Percentiles rank a stretch among this genome's conserved stretches.
Evolutionary conservation across 1,140 invertebrate genomes (phyloP).

Genomic region (Drosophila tsacasi): DNA sequence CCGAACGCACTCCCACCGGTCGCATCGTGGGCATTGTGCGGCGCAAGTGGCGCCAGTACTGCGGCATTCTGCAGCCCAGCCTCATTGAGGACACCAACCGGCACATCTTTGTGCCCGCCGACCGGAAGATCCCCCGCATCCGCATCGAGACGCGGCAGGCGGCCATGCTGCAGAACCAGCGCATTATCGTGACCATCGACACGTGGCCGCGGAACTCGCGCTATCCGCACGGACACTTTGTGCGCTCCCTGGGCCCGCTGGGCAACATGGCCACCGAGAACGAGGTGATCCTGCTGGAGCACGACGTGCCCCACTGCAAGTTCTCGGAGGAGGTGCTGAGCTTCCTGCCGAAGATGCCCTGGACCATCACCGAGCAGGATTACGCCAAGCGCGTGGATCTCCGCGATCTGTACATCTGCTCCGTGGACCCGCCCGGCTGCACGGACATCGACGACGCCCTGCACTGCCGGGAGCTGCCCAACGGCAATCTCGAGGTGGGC

Average conservation of each 20-base stretch:
- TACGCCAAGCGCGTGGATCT: constrained; percentile 92
- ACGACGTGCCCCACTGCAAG: constrained; percentile 97
- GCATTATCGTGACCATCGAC: constrained; percentile 96
- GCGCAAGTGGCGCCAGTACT: constrained; percentile 98
- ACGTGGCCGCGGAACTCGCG: constrained; percentile 95
- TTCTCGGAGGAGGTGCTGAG: constrained; percentile 97
- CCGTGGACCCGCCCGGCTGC: constrained; percentile 99
- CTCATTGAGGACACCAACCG: constrained; percentile 89
- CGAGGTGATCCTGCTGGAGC: constrained; percentile 97
- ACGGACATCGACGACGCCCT: constrained; percentile 99
- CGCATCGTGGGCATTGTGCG: constrained; percentile 97
- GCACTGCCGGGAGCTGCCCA: constrained; percentile 92
- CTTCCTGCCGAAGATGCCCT: constrained; percentile 96
- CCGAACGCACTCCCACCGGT: constrained; percentile 89
- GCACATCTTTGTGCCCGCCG: constrained; percentile 96
- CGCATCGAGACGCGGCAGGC: constrained; percentile 96
- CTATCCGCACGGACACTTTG: constrained; percentile 93
- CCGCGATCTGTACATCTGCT: constrained; percentile 94
- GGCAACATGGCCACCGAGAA: constrained; percentile 97
- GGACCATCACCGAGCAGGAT: constrained; percentile 95
- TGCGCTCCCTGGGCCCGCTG: constrained; percentile 91
- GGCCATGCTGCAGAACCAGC: constrained; percentile 91
- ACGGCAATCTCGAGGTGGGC: constrained; percentile 94
- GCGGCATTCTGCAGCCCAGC: constrained; percentile 95
- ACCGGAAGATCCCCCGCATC: constrained; percentile 95